Percentiles rank a stretch among this genome's conserved stretches.
phyloP scores from a whole-genome alignment of 2,888 invertebrate genomes.

The Spilarctia lutea region DNA sequence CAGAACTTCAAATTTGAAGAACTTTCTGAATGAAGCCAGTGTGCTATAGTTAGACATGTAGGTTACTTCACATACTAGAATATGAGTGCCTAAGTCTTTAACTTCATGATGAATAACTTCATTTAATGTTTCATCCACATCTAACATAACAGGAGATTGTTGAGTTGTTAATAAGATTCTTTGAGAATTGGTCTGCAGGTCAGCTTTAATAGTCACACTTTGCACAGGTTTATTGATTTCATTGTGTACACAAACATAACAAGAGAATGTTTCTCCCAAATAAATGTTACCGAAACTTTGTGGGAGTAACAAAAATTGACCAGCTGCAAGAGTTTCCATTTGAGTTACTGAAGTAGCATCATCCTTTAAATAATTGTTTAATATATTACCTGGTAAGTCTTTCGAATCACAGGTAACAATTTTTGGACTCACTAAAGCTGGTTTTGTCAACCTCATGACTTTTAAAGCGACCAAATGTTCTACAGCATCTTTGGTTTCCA shows the following conservation, averaged over 20 bases:
- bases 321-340: slow-evolving; percentile 93
- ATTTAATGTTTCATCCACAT: slow-evolving; percentile 95
- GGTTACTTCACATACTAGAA: slow-evolving; percentile 98
- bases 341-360: slow-evolving; percentile 94
- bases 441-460: slow-evolving; percentile 98
- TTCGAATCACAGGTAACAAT: slow-evolving; percentile 94
- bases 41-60: slow-evolving; percentile 93
- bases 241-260: slow-evolving; percentile 98
- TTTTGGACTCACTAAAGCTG: slow-evolving; percentile 93
- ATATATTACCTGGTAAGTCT: slow-evolving; percentile 93
- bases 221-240: slow-evolving; percentile 94
- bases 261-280: slow-evolving; percentile 98
- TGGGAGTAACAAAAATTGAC: slow-evolving; percentile 96
- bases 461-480: slow-evolving; percentile 88
- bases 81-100: slow-evolving; percentile 99
- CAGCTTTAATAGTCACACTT: slow-evolving; percentile 95
- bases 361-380: slow-evolving; percentile 92
- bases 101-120: slow-evolving; percentile 99
- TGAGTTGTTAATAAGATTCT: slow-evolving; percentile 93
- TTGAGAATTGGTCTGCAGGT: slow-evolving; percentile 97
- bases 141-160: slow-evolving; percentile 87
- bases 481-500: slow-evolving; percentile 87
- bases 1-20: slow-evolving; percentile 99
- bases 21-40: slow-evolving; percentile 96
- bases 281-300: slow-evolving; percentile 99